phyloP scores from a whole-genome alignment of 2,797 vertebrate species.

The Florisuga fusca region DNA sequence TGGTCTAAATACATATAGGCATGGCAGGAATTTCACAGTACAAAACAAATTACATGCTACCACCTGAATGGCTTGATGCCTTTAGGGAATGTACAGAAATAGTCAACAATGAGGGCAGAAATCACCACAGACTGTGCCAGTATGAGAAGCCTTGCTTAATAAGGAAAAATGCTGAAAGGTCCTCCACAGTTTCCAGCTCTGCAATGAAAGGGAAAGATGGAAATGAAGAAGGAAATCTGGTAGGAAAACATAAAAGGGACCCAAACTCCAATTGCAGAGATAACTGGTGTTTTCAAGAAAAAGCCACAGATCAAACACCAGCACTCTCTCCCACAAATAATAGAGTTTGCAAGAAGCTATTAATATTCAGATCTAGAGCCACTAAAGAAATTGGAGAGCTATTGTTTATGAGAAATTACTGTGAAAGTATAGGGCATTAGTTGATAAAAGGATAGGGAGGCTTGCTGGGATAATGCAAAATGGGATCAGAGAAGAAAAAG shows the following conservation, averaged over 20 bases:
- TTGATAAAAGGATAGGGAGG: constrained; percentile 77
- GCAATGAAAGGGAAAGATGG: constrained; percentile 57
- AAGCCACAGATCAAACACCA: constrained; percentile 79
- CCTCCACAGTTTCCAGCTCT: constrained; percentile 50
- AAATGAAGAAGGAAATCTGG: constrained; percentile 63
- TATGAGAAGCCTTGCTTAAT: constrained; percentile 68
- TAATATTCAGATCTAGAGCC: constrained; percentile 81
- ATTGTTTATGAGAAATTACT: constrained; percentile 77
- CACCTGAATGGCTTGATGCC: constrained; percentile 78
- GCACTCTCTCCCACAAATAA: constrained; percentile 73
- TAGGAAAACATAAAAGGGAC: constrained; percentile 70
- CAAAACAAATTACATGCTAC: constrained; percentile 81
- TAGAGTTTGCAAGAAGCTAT: constrained; percentile 75
- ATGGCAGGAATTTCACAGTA: constrained; percentile 81
- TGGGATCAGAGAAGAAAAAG: constrained; percentile 62
- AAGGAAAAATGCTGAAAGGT: constrained; percentile 75
- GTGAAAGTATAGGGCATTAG: constrained; percentile 66
- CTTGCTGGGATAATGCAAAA: constrained; percentile 29
- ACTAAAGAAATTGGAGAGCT: constrained; percentile 76
- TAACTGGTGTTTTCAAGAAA: constrained; percentile 60
- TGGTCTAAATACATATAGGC: constrained; percentile 84
- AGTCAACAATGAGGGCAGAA: constrained; percentile 73
- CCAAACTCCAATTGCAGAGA: constrained; percentile 56
- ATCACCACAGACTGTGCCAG: constrained; percentile 59
- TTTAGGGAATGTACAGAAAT: constrained; percentile 77